A percentile compares a stretch with the other conserved stretches of the same genome.
These are phyloP conservation scores for Aphaenogaster ashmeadi DNA, from an alignment of 1,140 invertebrate species.

Conservation along the genomic window DNA sequence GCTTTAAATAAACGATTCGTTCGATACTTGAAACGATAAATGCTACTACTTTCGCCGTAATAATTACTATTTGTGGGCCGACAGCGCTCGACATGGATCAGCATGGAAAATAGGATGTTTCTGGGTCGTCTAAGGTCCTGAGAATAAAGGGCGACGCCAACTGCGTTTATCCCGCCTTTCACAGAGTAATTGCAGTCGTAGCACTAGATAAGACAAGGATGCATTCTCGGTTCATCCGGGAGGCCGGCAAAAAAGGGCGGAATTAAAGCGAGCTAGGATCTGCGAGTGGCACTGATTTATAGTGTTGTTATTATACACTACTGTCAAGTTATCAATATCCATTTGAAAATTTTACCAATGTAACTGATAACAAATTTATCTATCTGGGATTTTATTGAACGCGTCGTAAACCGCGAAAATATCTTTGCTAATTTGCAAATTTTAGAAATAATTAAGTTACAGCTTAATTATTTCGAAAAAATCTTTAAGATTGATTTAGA, in stretches of 20 bases:
- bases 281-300: constrained; percentile 48
- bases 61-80: neutral
- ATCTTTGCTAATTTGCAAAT: neutral
- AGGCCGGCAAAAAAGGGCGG: neutral
- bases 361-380: neutral
- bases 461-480: neutral
- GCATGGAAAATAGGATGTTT: constrained; percentile 11
- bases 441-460: neutral
- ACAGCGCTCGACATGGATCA: neutral
- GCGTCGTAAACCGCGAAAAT: neutral
- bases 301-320: constrained; percentile 46
- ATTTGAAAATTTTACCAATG: constrained; percentile 22
- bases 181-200: constrained; percentile 56
- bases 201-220: constrained; percentile 53
- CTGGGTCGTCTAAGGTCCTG: constrained; percentile 27
- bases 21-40: neutral
- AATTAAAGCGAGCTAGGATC: constrained; percentile 53
- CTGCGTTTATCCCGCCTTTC: constrained; percentile 16
- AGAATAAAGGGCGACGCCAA: constrained; percentile 33
- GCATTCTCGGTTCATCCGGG: neutral
- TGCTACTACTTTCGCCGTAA: constrained; percentile 11
- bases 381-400: neutral
- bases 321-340: constrained; percentile 24
- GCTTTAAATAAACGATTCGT: constrained; percentile 38
- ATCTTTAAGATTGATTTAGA: neutral